phyloP scores from a whole-genome alignment of 1,140 invertebrate species.

The Rhopalosiphum padi region DNA sequence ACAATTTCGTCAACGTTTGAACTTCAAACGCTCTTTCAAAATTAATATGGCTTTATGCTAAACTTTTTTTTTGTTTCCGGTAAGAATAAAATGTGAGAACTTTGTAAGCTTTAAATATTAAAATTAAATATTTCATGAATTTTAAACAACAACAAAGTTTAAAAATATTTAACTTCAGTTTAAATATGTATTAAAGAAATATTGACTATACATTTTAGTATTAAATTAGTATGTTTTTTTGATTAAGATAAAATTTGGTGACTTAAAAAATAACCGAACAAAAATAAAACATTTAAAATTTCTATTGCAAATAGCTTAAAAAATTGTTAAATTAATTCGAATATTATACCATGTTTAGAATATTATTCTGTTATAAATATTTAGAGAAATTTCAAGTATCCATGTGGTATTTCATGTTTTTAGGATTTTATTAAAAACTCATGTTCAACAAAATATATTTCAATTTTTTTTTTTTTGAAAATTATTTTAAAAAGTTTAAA shows the following conservation, averaged over 20 bases:
- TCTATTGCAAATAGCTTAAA: background rate
- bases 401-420: background rate
- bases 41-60: background rate
- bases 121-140: background rate
- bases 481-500: background rate
- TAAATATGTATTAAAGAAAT: background rate
- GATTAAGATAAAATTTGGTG: background rate
- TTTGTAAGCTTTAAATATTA: background rate
- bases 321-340: background rate
- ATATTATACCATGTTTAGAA: background rate
- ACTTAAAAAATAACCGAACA: background rate
- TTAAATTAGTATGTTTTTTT: background rate
- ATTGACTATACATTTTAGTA: background rate
- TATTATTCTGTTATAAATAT: background rate
- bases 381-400: background rate
- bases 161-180: background rate
- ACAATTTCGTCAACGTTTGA: background rate
- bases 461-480: background rate
- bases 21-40: background rate
- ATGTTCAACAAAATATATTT: background rate
- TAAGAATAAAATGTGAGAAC: background rate
- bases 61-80: background rate
- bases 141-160: background rate
- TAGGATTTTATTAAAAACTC: background rate
- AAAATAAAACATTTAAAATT: background rate